These are phyloP conservation scores for Numida meleagris DNA, from an alignment of 2,113 vertebrate genomes.

Conservation along the genomic window DNA sequence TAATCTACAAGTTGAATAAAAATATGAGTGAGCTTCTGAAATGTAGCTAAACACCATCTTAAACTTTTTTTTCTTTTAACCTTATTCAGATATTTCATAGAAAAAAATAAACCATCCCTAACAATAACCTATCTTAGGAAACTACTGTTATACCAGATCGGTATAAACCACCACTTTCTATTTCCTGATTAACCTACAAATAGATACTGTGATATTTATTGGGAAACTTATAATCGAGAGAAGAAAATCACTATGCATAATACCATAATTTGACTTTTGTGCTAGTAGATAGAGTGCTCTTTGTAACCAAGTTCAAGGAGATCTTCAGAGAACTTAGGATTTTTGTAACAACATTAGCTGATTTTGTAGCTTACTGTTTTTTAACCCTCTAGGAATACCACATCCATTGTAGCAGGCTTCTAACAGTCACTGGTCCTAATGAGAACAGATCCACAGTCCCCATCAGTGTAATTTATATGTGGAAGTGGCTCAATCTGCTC, in stretches of 20 bases:
- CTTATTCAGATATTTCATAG: too few species aligned
- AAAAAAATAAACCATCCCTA: background rate
- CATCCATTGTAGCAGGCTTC: background rate
- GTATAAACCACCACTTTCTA: background rate
- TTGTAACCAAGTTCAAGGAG: rapidly evolving
- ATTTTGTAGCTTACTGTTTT: background rate
- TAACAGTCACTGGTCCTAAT: background rate
- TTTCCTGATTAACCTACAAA: background rate
- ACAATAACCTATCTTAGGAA: background rate
- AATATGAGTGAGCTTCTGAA: background rate
- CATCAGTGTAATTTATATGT: background rate
- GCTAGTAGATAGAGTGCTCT: background rate
- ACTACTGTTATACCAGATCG: background rate
- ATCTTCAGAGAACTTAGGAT: background rate
- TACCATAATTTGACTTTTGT: background rate
- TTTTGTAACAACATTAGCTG: background rate
- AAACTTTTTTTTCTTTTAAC: background rate
- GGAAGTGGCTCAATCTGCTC: background rate
- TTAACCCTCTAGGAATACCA: background rate
- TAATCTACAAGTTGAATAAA: constrained; percentile 84
- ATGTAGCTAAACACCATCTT: background rate
- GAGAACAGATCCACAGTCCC: background rate
- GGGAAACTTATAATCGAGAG: background rate
- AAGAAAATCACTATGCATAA: background rate
- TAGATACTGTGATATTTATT: background rate